Evolutionary conservation across 2,888 invertebrate genomes (phyloP), one percentile per base, ranked within the genome.

Genomic region (Chromoteleia sp.): DNA sequence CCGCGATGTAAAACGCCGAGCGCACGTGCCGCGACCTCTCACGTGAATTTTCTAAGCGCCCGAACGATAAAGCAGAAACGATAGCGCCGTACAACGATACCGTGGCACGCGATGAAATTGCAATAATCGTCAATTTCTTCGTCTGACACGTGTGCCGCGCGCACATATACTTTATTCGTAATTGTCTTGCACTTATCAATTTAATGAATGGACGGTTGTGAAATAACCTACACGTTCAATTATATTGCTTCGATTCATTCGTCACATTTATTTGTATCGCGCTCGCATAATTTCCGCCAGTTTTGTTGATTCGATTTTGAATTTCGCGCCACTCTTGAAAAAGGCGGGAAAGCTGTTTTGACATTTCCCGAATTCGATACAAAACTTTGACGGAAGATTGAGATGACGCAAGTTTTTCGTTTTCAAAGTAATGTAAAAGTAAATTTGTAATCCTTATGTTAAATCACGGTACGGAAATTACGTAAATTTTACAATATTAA

Each of bases 31-130:
- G 61, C 76, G 80, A 74, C 80, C 68, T 79, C 80, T 83, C 77
- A 61, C 70, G 80, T 77, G 77, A 80, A 80, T 71, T 83, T 83
- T 63, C 77, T 81, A 81, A 83, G 36, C 77, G 56, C 36, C 39
- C 48, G 29, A 43, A 17, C 67, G 67, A 77, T 76, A 70, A 67
- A 81, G 73, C 63, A 77, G 77, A 71, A 77, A 81, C 81, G 77
- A 77, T 77, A 63, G 59, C 65, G 59, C 67, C 39, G 45, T 19
- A 10, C 59, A 73, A 68, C 74, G 74, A 73, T 79, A 79, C 59
- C 74, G 61, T 54, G 59, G 71, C 81, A 81, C 81, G 81, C 76
- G 81, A 81, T 81, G 81, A 76, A 81, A 73, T 77, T 73, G 81
- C 81, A 71, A 81, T 77, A 81, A 81, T 81, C 81, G 81, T 81